phyloP scores from a whole-genome alignment of 2,888 invertebrate genomes.

The Carpatolechia fugitivella region DNA sequence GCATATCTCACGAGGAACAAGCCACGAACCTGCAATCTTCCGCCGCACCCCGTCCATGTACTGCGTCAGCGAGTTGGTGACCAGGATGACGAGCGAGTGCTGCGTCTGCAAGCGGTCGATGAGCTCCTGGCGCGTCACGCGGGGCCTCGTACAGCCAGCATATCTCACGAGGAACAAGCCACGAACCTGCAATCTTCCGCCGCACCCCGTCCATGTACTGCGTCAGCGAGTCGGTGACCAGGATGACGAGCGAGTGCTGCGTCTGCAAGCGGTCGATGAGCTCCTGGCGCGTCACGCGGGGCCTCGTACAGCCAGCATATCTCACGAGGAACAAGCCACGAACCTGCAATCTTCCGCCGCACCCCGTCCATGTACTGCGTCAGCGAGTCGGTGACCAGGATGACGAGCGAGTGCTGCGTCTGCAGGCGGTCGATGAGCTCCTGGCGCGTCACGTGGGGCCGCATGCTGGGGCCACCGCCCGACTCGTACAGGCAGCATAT shows the following conservation, averaged over 20 bases:
- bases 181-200: conserved; percentile 57
- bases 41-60: too few relatives aligned
- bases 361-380: conserved; percentile 94
- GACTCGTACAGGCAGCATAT: conserved; percentile 97
- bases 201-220: too few relatives aligned
- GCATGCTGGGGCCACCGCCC: conserved; percentile 75
- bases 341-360: conserved; percentile 74
- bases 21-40: too few relatives aligned
- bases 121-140: too few relatives aligned
- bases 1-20: too few relatives aligned
- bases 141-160: too few relatives aligned
- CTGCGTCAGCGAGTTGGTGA: too few relatives aligned
- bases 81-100: too few relatives aligned
- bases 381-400: conserved; percentile 95
- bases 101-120: too few relatives aligned
- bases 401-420: conserved; percentile 94
- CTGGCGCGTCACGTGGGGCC: conserved; percentile 76
- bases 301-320: conserved; percentile 95
- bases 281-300: conserved; percentile 80
- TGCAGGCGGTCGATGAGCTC: conserved; percentile 94
- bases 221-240: conserved; percentile 96
- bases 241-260: conserved; percentile 94
- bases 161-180: not conserved
- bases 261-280: conserved; percentile 94
- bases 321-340: conserved; percentile 81